A percentile compares a stretch with the other conserved stretches of the same genome.
Evolutionary conservation across 1,140 invertebrate genomes (phyloP).

Genomic region (Nephila pilipes): DNA sequence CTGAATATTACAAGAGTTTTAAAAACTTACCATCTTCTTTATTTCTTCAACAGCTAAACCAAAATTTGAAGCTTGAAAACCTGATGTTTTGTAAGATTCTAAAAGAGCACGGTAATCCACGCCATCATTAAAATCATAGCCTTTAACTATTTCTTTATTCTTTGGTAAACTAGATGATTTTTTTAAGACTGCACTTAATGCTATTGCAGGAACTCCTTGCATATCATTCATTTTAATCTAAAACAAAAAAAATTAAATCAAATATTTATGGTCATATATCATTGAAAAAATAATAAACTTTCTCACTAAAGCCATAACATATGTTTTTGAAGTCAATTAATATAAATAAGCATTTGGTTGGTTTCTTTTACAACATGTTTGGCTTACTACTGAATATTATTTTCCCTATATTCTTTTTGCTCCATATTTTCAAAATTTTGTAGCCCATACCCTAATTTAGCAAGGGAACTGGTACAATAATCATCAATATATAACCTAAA

Average conservation of each 20-base stretch:
- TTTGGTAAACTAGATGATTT: conserved; percentile 49
- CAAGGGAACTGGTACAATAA: too few species aligned
- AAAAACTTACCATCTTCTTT: conserved; percentile 90
- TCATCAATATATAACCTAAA: too few species aligned
- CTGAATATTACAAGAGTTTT: neutral
- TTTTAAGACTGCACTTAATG: conserved; percentile 66
- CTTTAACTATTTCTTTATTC: conserved; percentile 79
- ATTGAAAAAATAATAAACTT: too few species aligned
- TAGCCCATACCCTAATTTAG: too few species aligned
- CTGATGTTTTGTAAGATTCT: conserved; percentile 89
- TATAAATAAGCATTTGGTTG: too few species aligned
- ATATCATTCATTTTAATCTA: neutral
- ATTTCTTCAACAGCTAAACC: conserved; percentile 94
- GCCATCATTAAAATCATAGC: conserved; percentile 97
- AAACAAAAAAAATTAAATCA: neutral
- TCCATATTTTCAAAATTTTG: too few species aligned
- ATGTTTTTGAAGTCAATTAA: too few species aligned
- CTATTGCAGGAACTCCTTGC: conserved; percentile 58
- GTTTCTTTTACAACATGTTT: too few species aligned
- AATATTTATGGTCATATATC: too few species aligned
- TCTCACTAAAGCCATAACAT: too few species aligned
- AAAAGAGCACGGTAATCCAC: conserved; percentile 93
- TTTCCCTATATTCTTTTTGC: too few species aligned
- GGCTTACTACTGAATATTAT: too few species aligned
- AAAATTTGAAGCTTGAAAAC: conserved; percentile 98